phyloP scores from a whole-genome alignment of 2,888 invertebrate species.

The Rhabditoides inermis region DNA sequence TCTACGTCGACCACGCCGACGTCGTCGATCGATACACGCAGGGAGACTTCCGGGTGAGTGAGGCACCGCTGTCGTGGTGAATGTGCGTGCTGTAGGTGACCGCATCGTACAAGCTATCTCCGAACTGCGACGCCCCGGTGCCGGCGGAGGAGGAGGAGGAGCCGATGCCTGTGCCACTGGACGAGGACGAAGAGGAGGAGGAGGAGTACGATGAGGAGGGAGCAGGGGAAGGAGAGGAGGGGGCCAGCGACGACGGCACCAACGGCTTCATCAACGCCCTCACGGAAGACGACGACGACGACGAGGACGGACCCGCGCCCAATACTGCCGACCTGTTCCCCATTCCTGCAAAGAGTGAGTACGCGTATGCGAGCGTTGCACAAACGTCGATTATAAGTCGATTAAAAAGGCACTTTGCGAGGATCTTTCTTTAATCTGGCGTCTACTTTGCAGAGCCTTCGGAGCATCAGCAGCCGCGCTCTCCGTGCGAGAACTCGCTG shows the following conservation, averaged over 20 bases:
- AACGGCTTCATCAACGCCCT: neutral
- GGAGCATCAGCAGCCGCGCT: neutral
- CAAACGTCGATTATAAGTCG: too few species aligned
- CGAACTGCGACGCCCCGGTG: neutral
- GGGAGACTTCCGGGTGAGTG: constrained; percentile 20
- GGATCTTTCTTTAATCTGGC: too few species aligned
- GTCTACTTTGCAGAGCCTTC: too few species aligned
- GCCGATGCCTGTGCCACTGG: neutral
- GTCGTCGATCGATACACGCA: constrained; percentile 15
- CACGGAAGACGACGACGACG: neutral
- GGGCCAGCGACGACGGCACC: neutral
- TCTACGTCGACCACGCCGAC: constrained; percentile 27
- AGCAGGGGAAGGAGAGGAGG: neutral
- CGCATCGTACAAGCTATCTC: neutral
- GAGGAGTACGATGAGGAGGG: constrained; percentile 3
- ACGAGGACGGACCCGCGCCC: neutral
- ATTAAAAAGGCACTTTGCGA: too few species aligned
- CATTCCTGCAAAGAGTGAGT: constrained; percentile 1
- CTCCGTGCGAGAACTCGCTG: neutral
- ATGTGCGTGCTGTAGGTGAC: neutral
- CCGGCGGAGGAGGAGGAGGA: neutral
- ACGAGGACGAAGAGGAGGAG: constrained; percentile 1
- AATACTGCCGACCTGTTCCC: constrained; percentile 12
- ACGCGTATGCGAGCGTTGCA: constrained; percentile 4
- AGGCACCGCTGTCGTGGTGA: neutral